Base-by-base conservation (phyloP, 2,113 vertebrate species). In the Columba livia region DNA sequence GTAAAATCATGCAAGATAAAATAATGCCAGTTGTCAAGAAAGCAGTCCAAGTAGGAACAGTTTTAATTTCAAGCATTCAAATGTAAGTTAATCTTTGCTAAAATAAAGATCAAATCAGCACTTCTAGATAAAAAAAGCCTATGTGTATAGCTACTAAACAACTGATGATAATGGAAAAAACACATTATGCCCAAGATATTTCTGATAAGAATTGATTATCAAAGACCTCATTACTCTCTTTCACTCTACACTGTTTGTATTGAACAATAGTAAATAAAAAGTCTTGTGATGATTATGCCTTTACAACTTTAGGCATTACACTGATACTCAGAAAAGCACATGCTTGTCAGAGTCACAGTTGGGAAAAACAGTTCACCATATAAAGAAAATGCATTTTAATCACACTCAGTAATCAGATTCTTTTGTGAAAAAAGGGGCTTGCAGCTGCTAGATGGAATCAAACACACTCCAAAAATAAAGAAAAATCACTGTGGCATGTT, bases 101-200 rank as follows among this genome's bases (percentile, higher is more conserved):
- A 97, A 97, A 96, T 88, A 94, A 79, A 96, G 79, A 96, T 78
- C 84, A 96, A 95, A 96, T 96, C 94, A 96, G 93, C 94, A 95
- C 66, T 97, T 93, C 79, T 62, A 42, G 72, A 94, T 92, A 66
- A 73, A 88, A 25, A 82, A n/a, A n/a, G 40, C 13, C 23, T 29
- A 18, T 91, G 26, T 71, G 84, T 58, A 84, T 70, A 88, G 72
- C 66, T 65, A 88, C 86, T 38, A 70, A 93, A 96, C 95, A 97
- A 96, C 94, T 79, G 94, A 88, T 90, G 89, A 51, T 97, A 97
- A 97, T 92, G 95, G 94, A 91, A 97, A 96, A 91, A 34, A 15
- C 42, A 62, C 65, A 31, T 73, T 92, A 65, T 94, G 90, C 85
- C 93, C 85, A 88, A 94, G 95, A 87, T 79, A 72, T 90, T 94